Percentiles rank a stretch among this genome's conserved stretches.
phyloP scores from a whole-genome alignment of 2,888 invertebrate species.

The Drosophila colorata region DNA sequence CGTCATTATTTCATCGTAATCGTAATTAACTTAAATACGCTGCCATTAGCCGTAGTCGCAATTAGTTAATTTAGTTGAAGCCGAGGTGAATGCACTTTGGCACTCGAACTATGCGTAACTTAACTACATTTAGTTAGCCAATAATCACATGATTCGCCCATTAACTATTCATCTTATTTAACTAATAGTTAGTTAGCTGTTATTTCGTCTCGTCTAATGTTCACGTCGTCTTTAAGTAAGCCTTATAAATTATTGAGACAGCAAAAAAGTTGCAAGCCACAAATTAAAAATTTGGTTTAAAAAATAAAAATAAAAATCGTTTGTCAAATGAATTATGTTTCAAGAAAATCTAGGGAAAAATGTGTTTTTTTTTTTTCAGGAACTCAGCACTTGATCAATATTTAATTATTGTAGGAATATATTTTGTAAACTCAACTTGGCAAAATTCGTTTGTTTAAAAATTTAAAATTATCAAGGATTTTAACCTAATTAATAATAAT shows the following conservation, averaged over 20 bases:
- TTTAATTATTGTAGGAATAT: too few relatives aligned
- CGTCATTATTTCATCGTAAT: conserved; percentile 39
- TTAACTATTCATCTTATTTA: conserved; percentile 8
- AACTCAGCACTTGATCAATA: too few relatives aligned
- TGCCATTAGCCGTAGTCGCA: conserved; percentile 69
- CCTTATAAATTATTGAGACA: conserved; percentile 21
- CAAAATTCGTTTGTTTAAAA: too few relatives aligned
- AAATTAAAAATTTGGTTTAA: conserved; percentile 5
- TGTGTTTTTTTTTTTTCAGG: too few relatives aligned
- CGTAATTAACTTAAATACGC: conserved; percentile 45
- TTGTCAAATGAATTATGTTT: background rate
- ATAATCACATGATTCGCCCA: conserved; percentile 26
- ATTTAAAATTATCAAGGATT: too few relatives aligned
- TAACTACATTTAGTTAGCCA: conserved; percentile 33
- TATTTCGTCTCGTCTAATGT: conserved; percentile 10
- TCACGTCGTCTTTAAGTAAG: background rate
- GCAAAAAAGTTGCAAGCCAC: conserved; percentile 4
- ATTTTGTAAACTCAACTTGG: too few relatives aligned
- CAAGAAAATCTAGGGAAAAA: background rate
- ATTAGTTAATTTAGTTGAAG: conserved; percentile 40
- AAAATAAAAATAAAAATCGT: background rate
- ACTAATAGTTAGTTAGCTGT: conserved; percentile 8
- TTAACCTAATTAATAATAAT: too few relatives aligned
- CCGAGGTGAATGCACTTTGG: conserved; percentile 69
- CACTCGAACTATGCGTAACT: conserved; percentile 53